Evolutionary conservation across 2,888 invertebrate genomes (phyloP).

Genomic region (Cephus sareptanus): DNA sequence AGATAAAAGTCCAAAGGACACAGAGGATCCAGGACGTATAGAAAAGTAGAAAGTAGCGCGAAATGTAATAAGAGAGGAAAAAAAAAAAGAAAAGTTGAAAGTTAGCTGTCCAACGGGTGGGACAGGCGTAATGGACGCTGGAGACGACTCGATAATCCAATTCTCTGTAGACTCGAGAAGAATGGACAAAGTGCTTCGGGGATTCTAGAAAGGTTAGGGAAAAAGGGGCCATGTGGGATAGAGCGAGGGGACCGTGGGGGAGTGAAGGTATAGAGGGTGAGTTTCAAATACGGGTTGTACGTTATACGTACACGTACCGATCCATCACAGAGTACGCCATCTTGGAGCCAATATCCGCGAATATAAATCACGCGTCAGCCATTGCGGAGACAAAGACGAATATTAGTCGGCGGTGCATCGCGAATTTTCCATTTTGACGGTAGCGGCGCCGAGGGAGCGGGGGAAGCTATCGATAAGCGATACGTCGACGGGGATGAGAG

Average conservation of each 20-base stretch:
- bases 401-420: conserved; percentile 38
- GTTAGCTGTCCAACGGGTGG: background rate
- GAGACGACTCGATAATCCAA: background rate
- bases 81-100: background rate
- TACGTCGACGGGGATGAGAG: background rate
- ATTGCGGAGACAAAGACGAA: conserved; percentile 48
- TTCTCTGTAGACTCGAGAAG: background rate
- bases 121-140: background rate
- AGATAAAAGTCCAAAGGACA: background rate
- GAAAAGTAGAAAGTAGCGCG: background rate
- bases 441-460: background rate
- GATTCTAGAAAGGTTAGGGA: background rate
- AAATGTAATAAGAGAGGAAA: background rate
- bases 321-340: conserved; percentile 48
- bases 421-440: conserved; percentile 25
- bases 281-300: conserved; percentile 31
- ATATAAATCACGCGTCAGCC: conserved; percentile 51
- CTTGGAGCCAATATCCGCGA: conserved; percentile 50
- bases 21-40: background rate
- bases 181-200: background rate
- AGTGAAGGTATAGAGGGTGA: background rate
- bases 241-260: background rate
- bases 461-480: background rate
- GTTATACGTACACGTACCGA: conserved; percentile 28
- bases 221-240: background rate